A percentile compares a stretch with the other conserved stretches of the same genome.
Conservation (phyloP, 2,888 invertebrate species). For the Amblyjoppa proteus region DNA sequence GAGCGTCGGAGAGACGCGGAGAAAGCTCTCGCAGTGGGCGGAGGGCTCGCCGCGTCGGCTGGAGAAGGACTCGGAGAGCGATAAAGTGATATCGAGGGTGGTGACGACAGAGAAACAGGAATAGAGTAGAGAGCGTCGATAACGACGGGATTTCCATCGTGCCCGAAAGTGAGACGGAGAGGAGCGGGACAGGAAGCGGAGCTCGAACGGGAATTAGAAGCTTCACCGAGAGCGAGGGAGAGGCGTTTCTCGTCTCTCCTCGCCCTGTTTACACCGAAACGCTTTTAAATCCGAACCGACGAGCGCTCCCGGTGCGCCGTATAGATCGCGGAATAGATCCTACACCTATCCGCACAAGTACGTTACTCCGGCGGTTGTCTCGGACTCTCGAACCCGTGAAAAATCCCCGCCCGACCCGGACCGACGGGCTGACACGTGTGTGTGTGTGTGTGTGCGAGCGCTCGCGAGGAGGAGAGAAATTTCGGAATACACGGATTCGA, state of each 20-base stretch:
- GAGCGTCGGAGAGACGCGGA: background rate
- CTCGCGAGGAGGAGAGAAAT: conserved; percentile 56
- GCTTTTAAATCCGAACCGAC: conserved; percentile 78
- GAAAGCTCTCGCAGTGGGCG: background rate
- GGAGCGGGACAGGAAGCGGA: conserved; percentile 18
- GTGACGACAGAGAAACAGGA: background rate
- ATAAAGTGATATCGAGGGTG: conserved; percentile 36
- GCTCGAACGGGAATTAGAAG: conserved; percentile 66
- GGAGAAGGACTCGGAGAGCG: background rate
- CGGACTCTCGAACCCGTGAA: conserved; percentile 44
- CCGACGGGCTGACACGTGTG: background rate
- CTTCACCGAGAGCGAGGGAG: conserved; percentile 34
- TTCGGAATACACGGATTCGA: conserved; percentile 62
- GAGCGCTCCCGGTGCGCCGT: background rate
- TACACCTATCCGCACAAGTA: conserved; percentile 41
- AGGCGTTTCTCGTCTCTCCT: conserved; percentile 33
- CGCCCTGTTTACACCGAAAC: conserved; percentile 79
- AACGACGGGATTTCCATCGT: conserved; percentile 46
- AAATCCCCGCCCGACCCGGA: background rate
- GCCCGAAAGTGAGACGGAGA: conserved; percentile 31
- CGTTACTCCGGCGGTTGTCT: conserved; percentile 58
- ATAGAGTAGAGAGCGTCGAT: conserved; percentile 6
- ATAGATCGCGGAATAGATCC: conserved; percentile 16
- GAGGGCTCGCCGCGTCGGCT: no score
- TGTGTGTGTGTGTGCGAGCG: conserved; percentile 19